Percentiles rank a stretch among this genome's conserved stretches.
These are phyloP conservation scores for Camponotus pennsylvanicus DNA, from an alignment of 1,140 invertebrate genomes.

Conservation along the genomic window DNA sequence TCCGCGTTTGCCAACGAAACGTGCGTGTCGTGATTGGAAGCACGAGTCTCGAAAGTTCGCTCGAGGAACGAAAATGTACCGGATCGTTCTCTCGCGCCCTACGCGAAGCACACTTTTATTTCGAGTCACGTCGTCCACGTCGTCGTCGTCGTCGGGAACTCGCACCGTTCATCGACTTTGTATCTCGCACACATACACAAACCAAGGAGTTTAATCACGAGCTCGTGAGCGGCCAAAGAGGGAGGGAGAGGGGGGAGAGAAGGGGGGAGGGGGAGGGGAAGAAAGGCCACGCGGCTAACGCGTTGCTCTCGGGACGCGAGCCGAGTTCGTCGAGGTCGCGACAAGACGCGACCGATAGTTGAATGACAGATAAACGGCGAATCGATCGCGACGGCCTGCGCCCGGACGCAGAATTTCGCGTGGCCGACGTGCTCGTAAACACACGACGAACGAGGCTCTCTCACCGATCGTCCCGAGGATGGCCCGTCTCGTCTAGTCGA, in stretches of 20 bases:
- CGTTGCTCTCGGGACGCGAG: background rate
- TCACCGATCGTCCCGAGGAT: too few species aligned
- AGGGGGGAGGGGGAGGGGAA: too few species aligned
- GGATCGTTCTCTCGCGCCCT: background rate
- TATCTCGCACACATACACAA: background rate
- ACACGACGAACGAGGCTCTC: background rate
- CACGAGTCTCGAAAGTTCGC: background rate
- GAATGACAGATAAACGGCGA: slow-evolving; percentile 48
- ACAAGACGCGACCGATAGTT: background rate
- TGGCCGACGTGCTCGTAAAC: slow-evolving; percentile 56
- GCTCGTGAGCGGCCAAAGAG: too few species aligned
- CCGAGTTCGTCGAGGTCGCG: background rate
- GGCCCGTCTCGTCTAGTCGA: too few species aligned
- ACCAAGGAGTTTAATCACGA: background rate
- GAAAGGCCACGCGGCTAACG: slow-evolving; percentile 15
- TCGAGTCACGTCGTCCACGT: slow-evolving; percentile 5
- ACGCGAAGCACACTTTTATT: background rate
- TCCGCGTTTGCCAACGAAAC: background rate
- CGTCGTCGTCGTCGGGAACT: too few species aligned
- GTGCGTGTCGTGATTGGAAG: background rate
- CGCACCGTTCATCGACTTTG: too few species aligned
- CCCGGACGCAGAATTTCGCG: slow-evolving; percentile 4
- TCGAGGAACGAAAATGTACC: background rate
- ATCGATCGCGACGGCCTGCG: slow-evolving; percentile 62
- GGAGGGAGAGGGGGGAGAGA: too few species aligned